phyloP scores from a whole-genome alignment of 2,888 invertebrate species.

The Rhaphigaster nebulosa region DNA sequence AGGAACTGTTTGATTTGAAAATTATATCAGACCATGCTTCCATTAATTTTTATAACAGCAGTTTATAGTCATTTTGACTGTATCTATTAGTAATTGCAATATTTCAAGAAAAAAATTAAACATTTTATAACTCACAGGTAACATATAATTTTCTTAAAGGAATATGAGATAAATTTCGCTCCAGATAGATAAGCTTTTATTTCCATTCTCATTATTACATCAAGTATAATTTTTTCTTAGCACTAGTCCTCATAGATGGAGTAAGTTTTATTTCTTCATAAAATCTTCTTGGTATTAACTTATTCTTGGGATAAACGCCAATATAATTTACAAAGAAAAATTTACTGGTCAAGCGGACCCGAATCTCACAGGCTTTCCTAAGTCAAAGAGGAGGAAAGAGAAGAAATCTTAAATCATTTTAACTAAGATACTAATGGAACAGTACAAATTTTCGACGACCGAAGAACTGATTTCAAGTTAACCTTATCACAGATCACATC shows the following conservation, averaged over 20 bases:
- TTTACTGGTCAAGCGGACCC: not conserved
- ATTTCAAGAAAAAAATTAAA: not conserved
- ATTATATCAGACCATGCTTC: not conserved
- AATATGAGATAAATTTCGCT: not conserved
- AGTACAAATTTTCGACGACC: not conserved
- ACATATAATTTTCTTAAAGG: not conserved
- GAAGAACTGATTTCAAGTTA: not conserved
- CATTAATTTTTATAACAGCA: not conserved
- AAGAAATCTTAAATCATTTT: not conserved
- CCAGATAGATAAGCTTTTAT: not conserved
- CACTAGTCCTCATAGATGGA: not conserved
- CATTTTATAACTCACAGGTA: not conserved
- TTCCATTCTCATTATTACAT: slow-evolving; percentile 6
- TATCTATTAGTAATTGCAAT: not conserved
- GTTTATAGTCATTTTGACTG: not conserved
- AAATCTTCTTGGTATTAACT: not conserved
- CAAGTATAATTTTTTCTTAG: not conserved
- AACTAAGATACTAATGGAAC: not conserved
- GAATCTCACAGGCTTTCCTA: not conserved
- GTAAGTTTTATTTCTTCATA: not conserved
- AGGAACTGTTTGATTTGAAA: too few relatives aligned
- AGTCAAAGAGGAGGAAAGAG: not conserved
- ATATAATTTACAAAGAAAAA: too few relatives aligned
- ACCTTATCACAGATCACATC: not conserved
- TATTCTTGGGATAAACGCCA: not conserved